Conservation (phyloP, 2,113 vertebrate species). For the Petaurus breviceps region DNA sequence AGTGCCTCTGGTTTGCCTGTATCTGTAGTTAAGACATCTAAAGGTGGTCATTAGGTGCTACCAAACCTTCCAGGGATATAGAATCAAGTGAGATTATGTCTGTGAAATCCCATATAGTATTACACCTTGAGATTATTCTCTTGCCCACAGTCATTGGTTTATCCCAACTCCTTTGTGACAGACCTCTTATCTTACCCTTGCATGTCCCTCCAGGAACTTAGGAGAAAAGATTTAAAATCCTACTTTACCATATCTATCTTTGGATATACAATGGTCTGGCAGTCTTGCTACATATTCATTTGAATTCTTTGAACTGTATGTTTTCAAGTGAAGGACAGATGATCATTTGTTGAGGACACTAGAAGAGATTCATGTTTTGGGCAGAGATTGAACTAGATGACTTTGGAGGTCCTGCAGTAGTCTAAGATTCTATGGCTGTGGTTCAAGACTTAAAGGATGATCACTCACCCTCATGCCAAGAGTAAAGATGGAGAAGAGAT, state of each 20-base stretch:
- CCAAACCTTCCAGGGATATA: not conserved
- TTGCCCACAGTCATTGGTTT: not conserved
- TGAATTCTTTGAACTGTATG: not conserved
- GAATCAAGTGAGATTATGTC: not conserved
- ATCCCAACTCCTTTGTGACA: not conserved
- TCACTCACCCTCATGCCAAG: no score
- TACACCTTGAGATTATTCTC: not conserved
- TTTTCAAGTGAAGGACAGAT: not conserved
- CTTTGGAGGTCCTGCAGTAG: not conserved
- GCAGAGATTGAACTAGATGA: not conserved
- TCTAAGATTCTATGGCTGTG: not conserved
- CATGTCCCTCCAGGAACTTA: not conserved
- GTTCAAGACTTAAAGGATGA: no score
- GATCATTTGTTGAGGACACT: not conserved
- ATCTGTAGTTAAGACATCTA: not conserved
- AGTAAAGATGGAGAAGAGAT: not conserved
- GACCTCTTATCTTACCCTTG: not conserved
- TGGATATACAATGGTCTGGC: no score
- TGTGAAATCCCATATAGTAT: not conserved
- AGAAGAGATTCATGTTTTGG: not conserved
- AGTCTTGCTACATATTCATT: not conserved
- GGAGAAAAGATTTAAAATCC: not conserved
- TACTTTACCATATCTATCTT: not conserved
- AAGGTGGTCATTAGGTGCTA: not conserved
- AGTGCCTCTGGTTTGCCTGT: no score